Percentiles rank a stretch among this genome's conserved stretches.
phyloP scores from a whole-genome alignment of 2,888 invertebrate genomes.

The Phortica magna region DNA sequence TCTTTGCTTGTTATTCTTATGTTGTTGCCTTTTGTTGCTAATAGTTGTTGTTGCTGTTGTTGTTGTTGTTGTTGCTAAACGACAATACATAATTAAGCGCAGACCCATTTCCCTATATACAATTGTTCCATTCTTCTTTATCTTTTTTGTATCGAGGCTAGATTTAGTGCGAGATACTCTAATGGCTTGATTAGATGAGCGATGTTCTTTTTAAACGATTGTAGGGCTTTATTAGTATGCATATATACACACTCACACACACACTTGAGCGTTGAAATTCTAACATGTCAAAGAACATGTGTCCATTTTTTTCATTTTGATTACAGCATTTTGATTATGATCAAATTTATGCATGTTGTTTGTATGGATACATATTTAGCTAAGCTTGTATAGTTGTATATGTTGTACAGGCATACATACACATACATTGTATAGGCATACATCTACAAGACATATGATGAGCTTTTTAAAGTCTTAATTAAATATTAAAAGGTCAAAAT shows the following conservation, averaged over 20 bases:
- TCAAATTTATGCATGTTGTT: too few species aligned
- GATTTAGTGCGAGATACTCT: constrained; percentile 16
- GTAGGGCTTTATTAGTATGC: background rate
- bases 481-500: too few species aligned
- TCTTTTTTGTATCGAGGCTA: constrained; percentile 34
- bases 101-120: constrained; percentile 29
- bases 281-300: background rate
- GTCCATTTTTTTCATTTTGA: background rate
- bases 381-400: too few species aligned
- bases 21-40: constrained; percentile 1
- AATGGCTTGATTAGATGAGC: background rate
- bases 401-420: too few species aligned
- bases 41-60: constrained; percentile 27
- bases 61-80: constrained; percentile 14
- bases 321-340: too few species aligned
- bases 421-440: too few species aligned
- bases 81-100: constrained; percentile 25
- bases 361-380: too few species aligned
- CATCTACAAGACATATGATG: too few species aligned
- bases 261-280: constrained; percentile 25
- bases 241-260: constrained; percentile 25
- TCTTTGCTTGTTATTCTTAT: too few species aligned
- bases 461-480: too few species aligned
- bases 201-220: background rate
- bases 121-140: constrained; percentile 6